These are phyloP conservation scores for Rhodinocichla rosea DNA, from an alignment of 2,113 vertebrate genomes.

Conservation along the genomic window DNA sequence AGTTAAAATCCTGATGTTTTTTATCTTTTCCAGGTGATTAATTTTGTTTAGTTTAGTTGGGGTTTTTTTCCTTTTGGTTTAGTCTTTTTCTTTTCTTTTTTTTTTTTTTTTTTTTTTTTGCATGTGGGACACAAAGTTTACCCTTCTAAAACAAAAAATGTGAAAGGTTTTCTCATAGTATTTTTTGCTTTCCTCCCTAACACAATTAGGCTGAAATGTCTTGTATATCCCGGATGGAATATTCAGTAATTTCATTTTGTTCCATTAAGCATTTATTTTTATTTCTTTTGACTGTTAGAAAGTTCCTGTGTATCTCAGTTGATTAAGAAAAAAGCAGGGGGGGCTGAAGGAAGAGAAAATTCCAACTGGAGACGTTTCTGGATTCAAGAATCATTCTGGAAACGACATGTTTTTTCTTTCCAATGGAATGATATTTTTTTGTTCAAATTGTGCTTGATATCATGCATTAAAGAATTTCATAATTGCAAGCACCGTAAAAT, in stretches of 20 bases:
- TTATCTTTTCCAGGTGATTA: conserved; percentile 33
- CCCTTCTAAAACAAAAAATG: neutral
- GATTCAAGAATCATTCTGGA: neutral
- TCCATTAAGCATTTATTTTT: neutral
- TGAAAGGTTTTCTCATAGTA: neutral
- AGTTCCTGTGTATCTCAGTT: neutral
- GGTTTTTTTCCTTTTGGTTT: neutral
- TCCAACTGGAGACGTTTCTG: neutral
- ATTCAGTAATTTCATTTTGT: neutral
- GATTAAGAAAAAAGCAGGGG: neutral
- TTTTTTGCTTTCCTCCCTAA: neutral
- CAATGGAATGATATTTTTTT: neutral
- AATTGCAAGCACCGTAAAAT: neutral
- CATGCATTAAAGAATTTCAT: neutral
- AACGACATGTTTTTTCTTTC: neutral
- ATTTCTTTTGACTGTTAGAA: neutral
- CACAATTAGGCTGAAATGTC: neutral
- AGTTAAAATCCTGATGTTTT: neutral
- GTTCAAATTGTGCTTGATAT: neutral
- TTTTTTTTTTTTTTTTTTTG: neutral
- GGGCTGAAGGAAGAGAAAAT: neutral
- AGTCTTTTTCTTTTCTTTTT: neutral
- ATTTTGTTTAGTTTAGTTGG: neutral
- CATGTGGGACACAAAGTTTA: neutral
- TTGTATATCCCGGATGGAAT: neutral